phyloP scores from a whole-genome alignment of 2,888 invertebrate genomes.

The Drosophila greeni region DNA sequence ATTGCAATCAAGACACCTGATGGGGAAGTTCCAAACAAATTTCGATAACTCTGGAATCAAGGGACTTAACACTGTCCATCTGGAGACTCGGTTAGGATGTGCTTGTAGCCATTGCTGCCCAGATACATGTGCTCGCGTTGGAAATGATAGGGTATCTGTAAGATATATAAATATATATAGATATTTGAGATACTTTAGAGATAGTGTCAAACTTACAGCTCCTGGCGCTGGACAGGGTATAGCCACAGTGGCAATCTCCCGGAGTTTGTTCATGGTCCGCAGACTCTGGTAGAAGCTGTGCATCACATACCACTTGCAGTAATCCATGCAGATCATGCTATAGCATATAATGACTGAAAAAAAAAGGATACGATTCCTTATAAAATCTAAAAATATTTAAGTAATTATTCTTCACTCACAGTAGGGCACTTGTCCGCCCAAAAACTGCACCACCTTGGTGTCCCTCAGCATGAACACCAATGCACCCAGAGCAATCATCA shows the following conservation, averaged over 20 bases:
- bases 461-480: constrained; percentile 72
- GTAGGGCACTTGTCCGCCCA: constrained; percentile 74
- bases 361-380: rapidly evolving
- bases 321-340: constrained; percentile 70
- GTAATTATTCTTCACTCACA: constrained; percentile 64
- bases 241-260: constrained; percentile 79
- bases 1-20: constrained; percentile 37
- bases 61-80: constrained; percentile 71
- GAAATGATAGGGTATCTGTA: constrained; percentile 77
- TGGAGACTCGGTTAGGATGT: constrained; percentile 76
- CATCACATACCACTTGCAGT: constrained; percentile 77
- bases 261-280: constrained; percentile 77
- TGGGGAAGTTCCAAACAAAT: constrained; percentile 23
- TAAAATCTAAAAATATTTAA: neutral
- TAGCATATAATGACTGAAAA: constrained; percentile 71
- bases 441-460: constrained; percentile 64
- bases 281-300: constrained; percentile 77
- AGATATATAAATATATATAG: neutral
- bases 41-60: neutral
- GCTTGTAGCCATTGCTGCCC: constrained; percentile 78
- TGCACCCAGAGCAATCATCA: constrained; percentile 66
- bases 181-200: neutral
- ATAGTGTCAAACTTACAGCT: constrained; percentile 64
- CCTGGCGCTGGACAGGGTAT: constrained; percentile 79
- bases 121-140: constrained; percentile 78